Evolutionary conservation across 30 jellyfish, hydroid and myxozoan genomes (phyloP), one percentile per base, ranked within the genome.

Genomic region (Aurelia sp.): DNA sequence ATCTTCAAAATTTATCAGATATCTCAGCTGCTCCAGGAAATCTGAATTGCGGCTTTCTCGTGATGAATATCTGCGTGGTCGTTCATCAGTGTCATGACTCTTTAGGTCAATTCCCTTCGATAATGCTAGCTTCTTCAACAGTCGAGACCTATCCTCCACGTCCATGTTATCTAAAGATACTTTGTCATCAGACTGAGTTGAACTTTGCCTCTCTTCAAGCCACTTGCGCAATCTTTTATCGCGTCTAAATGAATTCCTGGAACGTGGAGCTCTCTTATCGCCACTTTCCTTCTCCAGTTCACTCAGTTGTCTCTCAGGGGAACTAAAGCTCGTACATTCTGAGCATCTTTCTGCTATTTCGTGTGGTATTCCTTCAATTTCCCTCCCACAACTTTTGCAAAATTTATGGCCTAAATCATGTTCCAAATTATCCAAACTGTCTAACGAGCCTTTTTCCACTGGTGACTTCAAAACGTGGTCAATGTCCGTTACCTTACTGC

Each of bases 161-260:
- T 53, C 82, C 85, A 58, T 84, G 66, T 61, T 81, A 63, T 84
- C 82, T 38, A 63, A 15, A 0, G 77, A 20, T 10, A 27, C 20
- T 59, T 74, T 70, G 27, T 63, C 88, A 3, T 84, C 88, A 1
- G 85, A 40, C 2, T 67, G 55, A 81, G 74, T 31, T 24, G 86
- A 71, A 69, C 55, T 71, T 40, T 72, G 93, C 55, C 78, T 72
- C 13, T 84, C 93, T 74, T 84, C 93, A 10, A 84, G 83, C 93
- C 93, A 84, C 71, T 72, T 84, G 5, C 93, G 84, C 68, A 84
- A 68, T 55, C 93, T 72, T 35, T 67, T 84, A 8, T 84, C 93
- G 30, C 78, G 48, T 51, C 93, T 84, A 53, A 84, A 84, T 4
- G 93, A 84, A 51, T 69, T 84, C 35, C 88, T n/a, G 2, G 93